These are phyloP conservation scores for Lissocephala sabroskyi DNA, from an alignment of 2,888 invertebrate species.

Conservation along the genomic window DNA sequence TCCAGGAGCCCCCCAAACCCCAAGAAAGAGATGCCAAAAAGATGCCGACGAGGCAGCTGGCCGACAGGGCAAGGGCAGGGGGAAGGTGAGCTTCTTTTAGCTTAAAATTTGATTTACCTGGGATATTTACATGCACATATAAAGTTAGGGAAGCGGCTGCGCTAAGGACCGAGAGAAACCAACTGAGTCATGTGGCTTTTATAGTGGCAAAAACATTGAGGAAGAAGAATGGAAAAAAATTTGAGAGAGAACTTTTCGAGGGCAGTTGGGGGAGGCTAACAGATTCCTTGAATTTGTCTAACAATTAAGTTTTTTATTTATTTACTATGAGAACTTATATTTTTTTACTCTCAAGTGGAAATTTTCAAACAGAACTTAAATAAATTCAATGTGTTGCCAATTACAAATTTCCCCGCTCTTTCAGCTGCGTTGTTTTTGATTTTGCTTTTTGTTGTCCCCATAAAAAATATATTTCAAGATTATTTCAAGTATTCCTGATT, in stretches of 20 bases:
- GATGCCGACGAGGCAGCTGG: too few species aligned
- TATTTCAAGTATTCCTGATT: not conserved
- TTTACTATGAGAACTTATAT: too few species aligned
- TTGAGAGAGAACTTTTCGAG: not conserved
- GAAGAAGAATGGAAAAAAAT: not conserved
- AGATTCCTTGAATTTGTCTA: conserved; percentile 8
- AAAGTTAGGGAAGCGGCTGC: conserved; percentile 22
- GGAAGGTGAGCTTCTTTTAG: conserved; percentile 26
- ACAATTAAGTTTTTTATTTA: conserved; percentile 11
- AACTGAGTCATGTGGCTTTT: conserved; percentile 48
- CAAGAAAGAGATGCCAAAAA: too few species aligned
- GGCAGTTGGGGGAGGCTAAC: not conserved
- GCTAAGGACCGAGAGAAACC: too few species aligned
- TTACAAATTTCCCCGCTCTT: not conserved
- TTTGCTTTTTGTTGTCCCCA: not conserved
- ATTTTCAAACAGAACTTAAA: conserved; percentile 37
- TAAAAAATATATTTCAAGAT: not conserved
- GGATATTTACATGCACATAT: conserved; percentile 57
- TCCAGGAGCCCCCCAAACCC: too few species aligned
- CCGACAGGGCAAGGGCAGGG: too few species aligned
- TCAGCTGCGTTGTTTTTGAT: too few species aligned
- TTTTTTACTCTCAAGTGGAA: conserved; percentile 39
- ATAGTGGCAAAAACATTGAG: conserved; percentile 39
- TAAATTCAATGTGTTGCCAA: not conserved
- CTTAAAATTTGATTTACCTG: conserved; percentile 57